Evolutionary conservation across 2,113 vertebrate species (phyloP).

Genomic region (Chaetorhynchus papuensis): DNA sequence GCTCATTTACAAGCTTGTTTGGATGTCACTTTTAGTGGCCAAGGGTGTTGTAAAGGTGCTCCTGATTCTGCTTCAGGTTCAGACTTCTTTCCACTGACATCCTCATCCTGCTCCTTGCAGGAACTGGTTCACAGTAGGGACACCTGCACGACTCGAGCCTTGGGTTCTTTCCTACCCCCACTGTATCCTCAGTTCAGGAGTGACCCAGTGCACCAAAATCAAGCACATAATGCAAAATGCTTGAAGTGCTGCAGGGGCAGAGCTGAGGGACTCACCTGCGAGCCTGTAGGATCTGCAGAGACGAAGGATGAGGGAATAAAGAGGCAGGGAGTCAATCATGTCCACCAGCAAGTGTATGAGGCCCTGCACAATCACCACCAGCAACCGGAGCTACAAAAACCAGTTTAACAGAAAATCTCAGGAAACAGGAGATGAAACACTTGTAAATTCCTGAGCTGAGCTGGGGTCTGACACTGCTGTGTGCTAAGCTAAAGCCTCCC

Average conservation of each 20-base stretch:
- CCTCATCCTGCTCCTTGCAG: background rate
- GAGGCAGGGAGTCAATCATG: conserved; percentile 88
- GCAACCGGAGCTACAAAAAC: conserved; percentile 82
- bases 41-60: background rate
- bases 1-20: background rate
- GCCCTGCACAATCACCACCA: conserved; percentile 90
- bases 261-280: conserved; percentile 74
- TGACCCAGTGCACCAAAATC: background rate
- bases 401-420: background rate
- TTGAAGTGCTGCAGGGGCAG: background rate
- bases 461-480: background rate
- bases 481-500: background rate
- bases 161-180: background rate
- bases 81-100: background rate
- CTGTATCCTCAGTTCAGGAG: background rate
- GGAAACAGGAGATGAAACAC: background rate
- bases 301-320: conserved; percentile 86
- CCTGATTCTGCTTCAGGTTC: background rate
- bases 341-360: conserved; percentile 86
- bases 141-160: fast-evolving
- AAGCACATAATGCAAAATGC: background rate
- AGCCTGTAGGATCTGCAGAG: conserved; percentile 86
- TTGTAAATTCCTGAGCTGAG: background rate
- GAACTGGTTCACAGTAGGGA: background rate
- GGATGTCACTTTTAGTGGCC: background rate